phyloP scores from a whole-genome alignment of 2,888 invertebrate genomes.

The Azorinus chamasolen region DNA sequence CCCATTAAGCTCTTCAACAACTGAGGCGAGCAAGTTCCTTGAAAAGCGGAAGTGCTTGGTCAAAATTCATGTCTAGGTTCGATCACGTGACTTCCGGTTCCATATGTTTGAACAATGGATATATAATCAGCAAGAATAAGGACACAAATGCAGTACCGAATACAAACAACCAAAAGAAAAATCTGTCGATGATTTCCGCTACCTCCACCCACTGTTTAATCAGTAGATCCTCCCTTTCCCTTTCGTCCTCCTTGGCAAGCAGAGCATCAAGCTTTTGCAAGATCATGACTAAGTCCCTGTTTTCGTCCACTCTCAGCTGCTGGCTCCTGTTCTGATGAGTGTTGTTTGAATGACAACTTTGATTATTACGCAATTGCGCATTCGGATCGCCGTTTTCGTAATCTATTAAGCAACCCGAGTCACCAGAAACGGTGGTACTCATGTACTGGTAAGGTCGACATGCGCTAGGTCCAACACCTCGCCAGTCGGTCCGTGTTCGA shows the following conservation, averaged over 20 bases:
- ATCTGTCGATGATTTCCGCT: constrained; percentile 87
- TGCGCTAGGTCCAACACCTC: background rate
- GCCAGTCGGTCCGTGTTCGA: constrained; percentile 16
- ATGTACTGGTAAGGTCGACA: constrained; percentile 53
- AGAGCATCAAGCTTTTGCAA: constrained; percentile 73
- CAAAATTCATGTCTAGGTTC: too few species aligned
- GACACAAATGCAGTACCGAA: constrained; percentile 86
- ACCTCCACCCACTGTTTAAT: constrained; percentile 85
- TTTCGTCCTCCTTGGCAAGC: constrained; percentile 76
- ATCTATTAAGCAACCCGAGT: constrained; percentile 80
- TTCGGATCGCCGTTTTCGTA: constrained; percentile 74
- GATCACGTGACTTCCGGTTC: constrained; percentile 1
- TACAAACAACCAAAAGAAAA: constrained; percentile 88
- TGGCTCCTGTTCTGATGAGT: constrained; percentile 24
- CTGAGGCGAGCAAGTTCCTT: too few species aligned
- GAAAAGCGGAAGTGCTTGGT: too few species aligned
- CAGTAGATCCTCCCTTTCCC: constrained; percentile 67
- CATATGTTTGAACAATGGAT: constrained; percentile 83
- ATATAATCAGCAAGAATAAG: constrained; percentile 86
- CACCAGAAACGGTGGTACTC: constrained; percentile 73
- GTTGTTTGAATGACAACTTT: constrained; percentile 4
- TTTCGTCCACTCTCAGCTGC: constrained; percentile 28
- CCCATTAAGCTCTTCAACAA: too few species aligned
- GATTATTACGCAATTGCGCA: background rate
- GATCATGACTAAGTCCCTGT: constrained; percentile 71